A percentile compares a stretch with the other conserved stretches of the same genome.
Evolutionary conservation across 2,113 vertebrate species (phyloP).

Genomic region (Crotalus helleri): DNA sequence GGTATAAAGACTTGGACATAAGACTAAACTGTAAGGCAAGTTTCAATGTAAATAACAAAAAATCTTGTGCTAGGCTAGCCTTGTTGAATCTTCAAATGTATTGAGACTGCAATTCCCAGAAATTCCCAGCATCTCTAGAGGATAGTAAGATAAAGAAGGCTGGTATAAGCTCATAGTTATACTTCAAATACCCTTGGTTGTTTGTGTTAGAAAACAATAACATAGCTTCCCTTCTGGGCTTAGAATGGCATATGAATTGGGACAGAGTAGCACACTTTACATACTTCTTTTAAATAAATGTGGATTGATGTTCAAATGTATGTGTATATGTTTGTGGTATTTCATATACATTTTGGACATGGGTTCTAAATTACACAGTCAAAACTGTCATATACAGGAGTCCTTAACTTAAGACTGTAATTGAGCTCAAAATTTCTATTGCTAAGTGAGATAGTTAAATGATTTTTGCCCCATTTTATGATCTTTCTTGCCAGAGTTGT

Average conservation of each 20-base stretch:
- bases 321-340: neutral
- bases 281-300: neutral
- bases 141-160: neutral
- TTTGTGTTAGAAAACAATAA: neutral
- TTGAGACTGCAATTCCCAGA: neutral
- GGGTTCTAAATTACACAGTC: neutral
- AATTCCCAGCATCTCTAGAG: neutral
- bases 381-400: neutral
- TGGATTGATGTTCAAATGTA: neutral
- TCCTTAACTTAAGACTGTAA: neutral
- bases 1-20: neutral
- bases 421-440: neutral
- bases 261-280: neutral
- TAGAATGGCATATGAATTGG: neutral
- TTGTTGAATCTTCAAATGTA: neutral
- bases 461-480: neutral
- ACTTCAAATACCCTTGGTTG: neutral
- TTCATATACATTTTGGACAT: neutral
- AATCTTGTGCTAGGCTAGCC: neutral
- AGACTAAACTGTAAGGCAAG: neutral
- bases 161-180: neutral
- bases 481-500: neutral
- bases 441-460: neutral
- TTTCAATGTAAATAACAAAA: neutral
- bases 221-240: neutral